These are phyloP conservation scores for Rynchops niger DNA, from an alignment of 2,113 vertebrate genomes.

Conservation along the genomic window DNA sequence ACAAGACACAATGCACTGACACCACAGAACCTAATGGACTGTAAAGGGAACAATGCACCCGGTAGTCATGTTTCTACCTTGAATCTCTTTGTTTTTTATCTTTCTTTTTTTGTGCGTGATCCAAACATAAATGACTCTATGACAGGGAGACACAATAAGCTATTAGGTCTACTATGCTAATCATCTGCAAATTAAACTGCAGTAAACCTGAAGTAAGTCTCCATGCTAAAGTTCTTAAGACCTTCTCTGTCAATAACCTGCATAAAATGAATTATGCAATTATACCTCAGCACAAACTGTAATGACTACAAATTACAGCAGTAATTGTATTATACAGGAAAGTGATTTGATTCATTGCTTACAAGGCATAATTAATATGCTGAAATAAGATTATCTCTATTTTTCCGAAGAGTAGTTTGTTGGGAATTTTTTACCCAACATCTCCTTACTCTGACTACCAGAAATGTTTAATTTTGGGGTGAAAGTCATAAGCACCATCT, in stretches of 20 bases:
- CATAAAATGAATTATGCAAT: constrained; percentile 47
- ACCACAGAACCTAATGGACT: background rate
- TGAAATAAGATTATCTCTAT: constrained; percentile 30
- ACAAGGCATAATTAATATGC: constrained; percentile 57
- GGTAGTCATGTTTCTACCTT: background rate
- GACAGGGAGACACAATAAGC: background rate
- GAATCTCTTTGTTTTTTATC: background rate
- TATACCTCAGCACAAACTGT: constrained; percentile 43
- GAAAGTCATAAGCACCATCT: background rate
- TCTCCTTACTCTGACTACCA: background rate
- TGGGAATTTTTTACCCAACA: background rate
- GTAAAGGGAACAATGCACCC: background rate
- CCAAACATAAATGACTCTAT: background rate
- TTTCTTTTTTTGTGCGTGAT: background rate
- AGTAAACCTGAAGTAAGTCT: background rate
- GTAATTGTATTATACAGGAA: constrained; percentile 59
- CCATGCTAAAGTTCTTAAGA: background rate
- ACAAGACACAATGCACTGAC: background rate
- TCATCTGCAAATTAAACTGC: constrained; percentile 10
- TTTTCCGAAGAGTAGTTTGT: background rate
- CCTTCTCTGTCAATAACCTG: constrained; percentile 50
- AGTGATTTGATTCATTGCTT: constrained; percentile 60
- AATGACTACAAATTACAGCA: constrained; percentile 67
- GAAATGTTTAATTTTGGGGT: background rate
- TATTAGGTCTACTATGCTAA: background rate